Evolutionary conservation across 2,113 vertebrate species (phyloP), one percentile per base, ranked within the genome.

Genomic region (Odobenus rosmarus): DNA sequence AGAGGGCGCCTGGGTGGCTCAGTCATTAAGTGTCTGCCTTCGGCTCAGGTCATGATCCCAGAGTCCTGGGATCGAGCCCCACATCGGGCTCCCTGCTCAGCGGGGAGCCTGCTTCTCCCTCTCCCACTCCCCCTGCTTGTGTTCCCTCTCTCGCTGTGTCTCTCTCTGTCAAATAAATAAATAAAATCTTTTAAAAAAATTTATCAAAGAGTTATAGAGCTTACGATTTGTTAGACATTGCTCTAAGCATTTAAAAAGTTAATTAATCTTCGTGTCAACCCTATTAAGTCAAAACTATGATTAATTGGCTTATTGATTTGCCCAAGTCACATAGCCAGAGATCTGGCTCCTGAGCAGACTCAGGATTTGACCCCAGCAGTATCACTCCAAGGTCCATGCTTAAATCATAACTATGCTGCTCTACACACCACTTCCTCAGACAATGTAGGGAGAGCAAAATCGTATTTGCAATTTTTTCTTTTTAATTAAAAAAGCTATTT

Each of bases 161-260:
- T 39, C 39, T 39, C 39, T 39, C 39, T 39, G 39, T 39, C 39
- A 39, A 39, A 39, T 39, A 39, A 39, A 39, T 39, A 39, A 39
- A 39, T 39, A 39, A 39, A 39, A 39, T 39, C 39, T 39, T 39
- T 39, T 39, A 39, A 39, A 39, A 39, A 39, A 39, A 80, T 23
- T 36, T 57, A 84, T 71, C 55, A 49, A 64, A 79, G 18, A 46
- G 14, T 84, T 55, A 14, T 42, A 26, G 15, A 74, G 57, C 8
- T 92, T 39, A 72, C 14, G 42, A n/a, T 76, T 79, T 69, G 33
- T 77, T 86, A 77, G 49, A 69, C 72, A 72, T 51, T 81, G 12
- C 16, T 69, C 74, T 77, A 94, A 80, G 9, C 10, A 72, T 82
- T 96, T 61, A 49, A 79, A 97, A 59, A 31, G 74, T 72, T 83